Percentiles rank a stretch among this genome's conserved stretches.
phyloP scores from a whole-genome alignment of 2,113 vertebrate species.

The Platycercus adscitus region DNA sequence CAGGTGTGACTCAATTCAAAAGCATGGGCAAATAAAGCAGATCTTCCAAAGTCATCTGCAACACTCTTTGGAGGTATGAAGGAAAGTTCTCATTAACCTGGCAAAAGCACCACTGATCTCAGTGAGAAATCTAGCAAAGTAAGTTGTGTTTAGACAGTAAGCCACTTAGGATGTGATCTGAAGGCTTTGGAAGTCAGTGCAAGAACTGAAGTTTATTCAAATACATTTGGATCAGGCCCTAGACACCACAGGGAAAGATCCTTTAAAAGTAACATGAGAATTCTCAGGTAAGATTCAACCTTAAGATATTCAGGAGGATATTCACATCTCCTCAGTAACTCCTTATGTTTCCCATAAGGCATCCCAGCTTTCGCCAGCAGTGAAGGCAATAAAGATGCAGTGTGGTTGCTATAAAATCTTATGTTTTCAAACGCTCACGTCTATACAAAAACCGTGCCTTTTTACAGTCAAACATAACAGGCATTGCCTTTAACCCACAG shows the following conservation, averaged over 20 bases:
- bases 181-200: neutral
- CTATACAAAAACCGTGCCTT: neutral
- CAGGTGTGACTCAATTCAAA: neutral
- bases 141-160: neutral
- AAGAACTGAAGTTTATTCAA: neutral
- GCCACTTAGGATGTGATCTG: neutral
- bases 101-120: neutral
- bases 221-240: neutral
- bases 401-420: neutral
- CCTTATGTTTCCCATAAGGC: neutral
- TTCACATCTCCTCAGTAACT: neutral
- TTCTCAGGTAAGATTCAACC: neutral
- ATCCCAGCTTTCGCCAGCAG: neutral
- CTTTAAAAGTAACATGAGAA: neutral
- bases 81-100: neutral
- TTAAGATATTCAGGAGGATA: neutral
- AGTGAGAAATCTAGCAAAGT: neutral
- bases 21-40: fast-evolving
- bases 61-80: neutral
- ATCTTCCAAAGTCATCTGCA: neutral
- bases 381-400: neutral
- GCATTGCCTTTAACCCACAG: neutral
- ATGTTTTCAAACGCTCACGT: neutral
- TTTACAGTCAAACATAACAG: neutral
- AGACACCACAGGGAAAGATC: neutral